These are phyloP conservation scores for Montipora capricornis DNA, from an alignment of 64 coral and sea anemone species.

Conservation along the genomic window DNA sequence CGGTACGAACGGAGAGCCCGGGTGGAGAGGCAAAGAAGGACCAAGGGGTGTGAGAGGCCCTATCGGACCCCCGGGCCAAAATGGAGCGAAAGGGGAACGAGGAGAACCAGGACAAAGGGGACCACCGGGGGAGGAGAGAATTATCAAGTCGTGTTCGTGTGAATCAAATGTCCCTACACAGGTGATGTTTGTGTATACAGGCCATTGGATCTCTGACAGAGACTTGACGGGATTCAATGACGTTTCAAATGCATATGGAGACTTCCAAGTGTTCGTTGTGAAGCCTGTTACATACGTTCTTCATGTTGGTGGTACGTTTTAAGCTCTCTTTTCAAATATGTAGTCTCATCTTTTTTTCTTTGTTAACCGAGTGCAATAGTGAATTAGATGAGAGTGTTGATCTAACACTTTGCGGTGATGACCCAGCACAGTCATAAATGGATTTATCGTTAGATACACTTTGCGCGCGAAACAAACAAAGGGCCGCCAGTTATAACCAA, in stretches of 20 bases:
- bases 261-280: conserved; percentile 73
- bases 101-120: conserved; percentile 69
- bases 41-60: conserved; percentile 81
- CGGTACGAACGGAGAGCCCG: conserved; percentile 85
- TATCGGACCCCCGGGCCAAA: conserved; percentile 41
- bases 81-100: conserved; percentile 51
- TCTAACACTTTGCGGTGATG: no score
- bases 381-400: no score
- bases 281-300: conserved; percentile 85
- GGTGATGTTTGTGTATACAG: conserved; percentile 76
- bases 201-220: conserved; percentile 81
- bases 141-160: conserved; percentile 63
- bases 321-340: not conserved
- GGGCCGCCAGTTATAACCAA: no score
- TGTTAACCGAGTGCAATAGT: no score
- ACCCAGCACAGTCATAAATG: no score
- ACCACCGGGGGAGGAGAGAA: conserved; percentile 61
- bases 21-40: conserved; percentile 88
- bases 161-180: conserved; percentile 80
- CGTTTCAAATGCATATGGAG: conserved; percentile 70
- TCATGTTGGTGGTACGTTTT: conserved; percentile 83
- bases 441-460: no score
- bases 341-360: no score
- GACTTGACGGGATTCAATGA: conserved; percentile 83
- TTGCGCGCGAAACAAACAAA: no score